A percentile compares a stretch with the other conserved stretches of the same genome.
These are phyloP conservation scores for Condylostylus longicornis DNA, from an alignment of 1,140 invertebrate species.

Conservation along the genomic window DNA sequence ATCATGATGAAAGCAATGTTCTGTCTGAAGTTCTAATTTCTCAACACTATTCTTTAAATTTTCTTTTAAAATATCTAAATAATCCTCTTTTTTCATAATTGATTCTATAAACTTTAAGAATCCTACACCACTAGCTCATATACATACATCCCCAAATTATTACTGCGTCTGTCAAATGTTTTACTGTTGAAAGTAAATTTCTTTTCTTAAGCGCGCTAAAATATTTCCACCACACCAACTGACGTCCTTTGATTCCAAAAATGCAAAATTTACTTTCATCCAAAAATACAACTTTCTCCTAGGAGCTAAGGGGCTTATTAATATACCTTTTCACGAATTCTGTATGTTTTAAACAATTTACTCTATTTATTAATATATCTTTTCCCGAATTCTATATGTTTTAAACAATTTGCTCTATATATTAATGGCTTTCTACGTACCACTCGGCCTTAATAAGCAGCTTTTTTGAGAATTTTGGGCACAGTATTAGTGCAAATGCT, in stretches of 20 bases:
- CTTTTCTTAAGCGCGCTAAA: constrained; percentile 10
- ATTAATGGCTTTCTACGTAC: constrained; percentile 12
- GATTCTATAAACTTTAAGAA: constrained; percentile 14
- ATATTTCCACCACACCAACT: constrained; percentile 11
- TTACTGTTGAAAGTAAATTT: constrained; percentile 24
- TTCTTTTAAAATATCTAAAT: constrained; percentile 12
- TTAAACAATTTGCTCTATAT: constrained; percentile 10
- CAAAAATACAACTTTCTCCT: constrained; percentile 14
- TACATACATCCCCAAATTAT: constrained; percentile 29
- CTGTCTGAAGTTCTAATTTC: constrained; percentile 7
- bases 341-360: constrained; percentile 11
- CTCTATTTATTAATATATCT: constrained; percentile 9
- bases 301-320: constrained; percentile 6
- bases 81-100: constrained; percentile 8
- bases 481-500: constrained; percentile 1
- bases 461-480: constrained; percentile 1
- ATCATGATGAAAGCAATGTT: constrained; percentile 6
- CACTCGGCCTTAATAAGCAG: constrained; percentile 3
- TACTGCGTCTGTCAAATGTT: constrained; percentile 21
- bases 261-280: constrained; percentile 20
- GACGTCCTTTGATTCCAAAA: constrained; percentile 10
- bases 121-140: constrained; percentile 13
- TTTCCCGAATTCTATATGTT: too few relatives aligned
- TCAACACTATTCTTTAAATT: constrained; percentile 12
- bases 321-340: constrained; percentile 12